Percentiles rank a stretch among this genome's conserved stretches.
Conservation (phyloP, 2,113 vertebrate genomes). For the Mirounga angustirostris region DNA sequence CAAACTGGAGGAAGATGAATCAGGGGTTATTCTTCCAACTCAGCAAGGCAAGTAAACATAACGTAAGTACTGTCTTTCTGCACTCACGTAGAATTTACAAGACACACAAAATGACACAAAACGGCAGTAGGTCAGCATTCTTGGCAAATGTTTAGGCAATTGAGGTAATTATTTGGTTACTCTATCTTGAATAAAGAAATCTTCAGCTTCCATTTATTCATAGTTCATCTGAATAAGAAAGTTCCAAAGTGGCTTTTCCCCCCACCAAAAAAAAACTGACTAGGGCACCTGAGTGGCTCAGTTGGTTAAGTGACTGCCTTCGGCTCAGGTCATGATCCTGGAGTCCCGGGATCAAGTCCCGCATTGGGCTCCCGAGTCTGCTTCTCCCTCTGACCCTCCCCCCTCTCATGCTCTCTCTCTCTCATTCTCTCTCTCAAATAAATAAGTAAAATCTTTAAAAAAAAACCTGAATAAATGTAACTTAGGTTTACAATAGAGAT, state of each 20-base stretch:
- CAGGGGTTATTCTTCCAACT: not conserved
- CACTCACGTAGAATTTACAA: not conserved
- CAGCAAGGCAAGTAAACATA: not conserved
- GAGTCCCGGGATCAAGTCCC: too few species aligned
- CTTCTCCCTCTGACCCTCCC: too few species aligned
- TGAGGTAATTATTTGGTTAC: not conserved
- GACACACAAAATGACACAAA: slow-evolving; percentile 5
- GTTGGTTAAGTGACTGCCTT: too few species aligned
- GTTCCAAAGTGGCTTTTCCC: not conserved
- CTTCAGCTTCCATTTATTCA: not conserved
- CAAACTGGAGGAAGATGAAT: not conserved
- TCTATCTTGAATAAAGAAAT: slow-evolving; percentile 14
- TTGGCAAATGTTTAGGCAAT: not conserved
- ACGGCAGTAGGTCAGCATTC: not conserved
- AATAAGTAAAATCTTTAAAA: too few species aligned
- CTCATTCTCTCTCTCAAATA: too few species aligned
- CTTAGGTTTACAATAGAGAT: not conserved
- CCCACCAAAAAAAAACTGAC: not conserved
- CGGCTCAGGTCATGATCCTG: too few species aligned
- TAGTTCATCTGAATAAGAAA: not conserved
- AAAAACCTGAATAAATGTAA: not conserved
- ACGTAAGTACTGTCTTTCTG: not conserved
- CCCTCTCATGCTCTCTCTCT: too few species aligned
- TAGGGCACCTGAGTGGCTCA: too few species aligned
- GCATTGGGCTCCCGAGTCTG: too few species aligned